These are phyloP conservation scores for Malurus splendens DNA, from an alignment of 2,797 vertebrate species.

Conservation along the genomic window DNA sequence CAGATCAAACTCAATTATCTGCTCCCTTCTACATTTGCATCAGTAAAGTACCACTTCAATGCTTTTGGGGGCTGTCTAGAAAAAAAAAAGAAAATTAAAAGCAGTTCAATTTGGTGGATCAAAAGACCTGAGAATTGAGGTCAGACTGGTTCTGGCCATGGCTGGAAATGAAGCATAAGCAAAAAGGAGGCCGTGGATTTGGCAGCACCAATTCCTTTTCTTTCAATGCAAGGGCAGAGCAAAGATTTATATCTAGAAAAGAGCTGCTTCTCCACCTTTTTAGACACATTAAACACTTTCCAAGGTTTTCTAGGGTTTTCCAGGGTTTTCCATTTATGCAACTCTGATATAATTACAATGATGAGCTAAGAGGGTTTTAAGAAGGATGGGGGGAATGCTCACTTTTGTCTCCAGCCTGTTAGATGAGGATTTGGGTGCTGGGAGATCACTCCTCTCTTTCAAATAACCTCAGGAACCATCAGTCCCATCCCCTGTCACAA, in stretches of 20 bases:
- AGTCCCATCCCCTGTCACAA: background rate
- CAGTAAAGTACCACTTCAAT: background rate
- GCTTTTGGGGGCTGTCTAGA: background rate
- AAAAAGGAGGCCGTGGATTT: background rate
- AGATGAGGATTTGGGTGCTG: background rate
- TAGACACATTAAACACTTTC: background rate
- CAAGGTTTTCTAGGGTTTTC: background rate
- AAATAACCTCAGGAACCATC: background rate
- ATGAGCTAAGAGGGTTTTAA: background rate
- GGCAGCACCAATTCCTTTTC: background rate
- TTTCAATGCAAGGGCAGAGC: background rate
- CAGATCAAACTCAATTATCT: slow-evolving; percentile 22
- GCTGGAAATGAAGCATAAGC: background rate
- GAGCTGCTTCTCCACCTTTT: background rate
- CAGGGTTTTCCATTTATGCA: background rate
- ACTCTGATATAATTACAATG: background rate
- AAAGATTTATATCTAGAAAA: background rate
- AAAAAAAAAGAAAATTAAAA: background rate
- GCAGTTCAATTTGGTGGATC: background rate
- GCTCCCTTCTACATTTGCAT: background rate
- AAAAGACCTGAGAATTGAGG: background rate
- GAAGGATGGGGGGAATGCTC: background rate
- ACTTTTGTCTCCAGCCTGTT: background rate
- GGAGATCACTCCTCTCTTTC: background rate
- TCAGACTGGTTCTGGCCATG: background rate